phyloP scores from a whole-genome alignment of 2,113 vertebrate species.

The Cheilinus undulatus region DNA sequence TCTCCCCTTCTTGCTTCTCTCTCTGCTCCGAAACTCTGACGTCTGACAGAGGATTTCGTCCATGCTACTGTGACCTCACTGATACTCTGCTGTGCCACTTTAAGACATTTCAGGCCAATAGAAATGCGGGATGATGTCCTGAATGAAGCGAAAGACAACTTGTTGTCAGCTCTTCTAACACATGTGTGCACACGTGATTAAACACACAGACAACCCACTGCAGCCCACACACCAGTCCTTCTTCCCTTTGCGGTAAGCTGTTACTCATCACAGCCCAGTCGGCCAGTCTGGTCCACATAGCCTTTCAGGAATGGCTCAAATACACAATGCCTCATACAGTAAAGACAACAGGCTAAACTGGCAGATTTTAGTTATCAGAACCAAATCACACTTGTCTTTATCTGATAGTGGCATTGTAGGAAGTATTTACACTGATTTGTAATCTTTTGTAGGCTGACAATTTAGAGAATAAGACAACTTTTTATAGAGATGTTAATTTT shows the following conservation, averaged over 20 bases:
- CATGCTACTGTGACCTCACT: conserved; percentile 74
- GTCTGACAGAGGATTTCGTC: conserved; percentile 34
- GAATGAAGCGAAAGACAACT: conserved; percentile 4
- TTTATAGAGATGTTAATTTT: neutral
- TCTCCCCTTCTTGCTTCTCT: conserved; percentile 53
- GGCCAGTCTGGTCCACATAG: conserved; percentile 76
- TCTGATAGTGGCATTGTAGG: neutral
- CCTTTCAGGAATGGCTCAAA: conserved; percentile 72
- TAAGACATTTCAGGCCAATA: neutral
- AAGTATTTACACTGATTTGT: too few species aligned
- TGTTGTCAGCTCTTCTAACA: conserved; percentile 18
- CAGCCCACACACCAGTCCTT: conserved; percentile 37
- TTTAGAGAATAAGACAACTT: neutral
- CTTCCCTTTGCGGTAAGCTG: conserved; percentile 61
- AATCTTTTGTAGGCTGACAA: neutral
- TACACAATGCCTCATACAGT: conserved; percentile 50
- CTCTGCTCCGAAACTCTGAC: conserved; percentile 74
- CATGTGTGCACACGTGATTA: conserved; percentile 13
- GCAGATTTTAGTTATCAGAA: conserved; percentile 20
- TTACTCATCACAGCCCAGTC: conserved; percentile 73
- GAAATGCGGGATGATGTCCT: conserved; percentile 3
- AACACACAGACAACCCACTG: conserved; percentile 28
- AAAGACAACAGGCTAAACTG: conserved; percentile 37
- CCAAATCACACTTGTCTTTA: neutral
- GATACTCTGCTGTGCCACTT: conserved; percentile 57